Percentiles rank a stretch among this genome's conserved stretches.
These are phyloP conservation scores for Calliphora vicina DNA, from an alignment of 1,140 invertebrate genomes.

Conservation along the genomic window DNA sequence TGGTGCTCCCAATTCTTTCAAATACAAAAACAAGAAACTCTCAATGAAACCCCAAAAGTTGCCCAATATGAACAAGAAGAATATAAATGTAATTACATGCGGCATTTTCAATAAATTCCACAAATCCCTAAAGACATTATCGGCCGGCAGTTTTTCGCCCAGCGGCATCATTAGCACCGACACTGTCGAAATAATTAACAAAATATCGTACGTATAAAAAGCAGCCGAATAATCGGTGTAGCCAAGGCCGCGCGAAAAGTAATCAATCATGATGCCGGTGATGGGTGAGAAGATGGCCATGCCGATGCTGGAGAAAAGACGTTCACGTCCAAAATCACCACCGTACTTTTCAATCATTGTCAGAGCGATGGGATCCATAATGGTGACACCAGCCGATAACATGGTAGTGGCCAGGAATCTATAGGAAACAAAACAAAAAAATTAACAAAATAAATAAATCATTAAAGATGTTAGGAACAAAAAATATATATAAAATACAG, in stretches of 20 bases:
- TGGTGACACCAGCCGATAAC: conserved; percentile 77
- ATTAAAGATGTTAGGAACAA: not conserved
- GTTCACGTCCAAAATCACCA: conserved; percentile 81
- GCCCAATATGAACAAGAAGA: conserved; percentile 78
- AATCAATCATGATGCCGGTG: conserved; percentile 79
- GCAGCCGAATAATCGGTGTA: conserved; percentile 81
- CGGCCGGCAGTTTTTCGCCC: conserved; percentile 75
- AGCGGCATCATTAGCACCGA: conserved; percentile 77
- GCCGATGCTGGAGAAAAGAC: conserved; percentile 80
- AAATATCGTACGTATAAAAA: conserved; percentile 77
- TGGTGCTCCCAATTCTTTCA: conserved; percentile 80
- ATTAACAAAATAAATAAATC: not conserved
- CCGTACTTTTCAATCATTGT: conserved; percentile 82
- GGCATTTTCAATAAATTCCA: conserved; percentile 77
- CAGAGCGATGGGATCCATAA: conserved; percentile 83
- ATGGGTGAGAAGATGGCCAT: conserved; percentile 83
- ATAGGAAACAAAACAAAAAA: not conserved
- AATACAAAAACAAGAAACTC: conserved; percentile 83
- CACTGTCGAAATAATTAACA: conserved; percentile 73
- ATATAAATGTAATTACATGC: conserved; percentile 77
- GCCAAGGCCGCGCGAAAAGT: conserved; percentile 68
- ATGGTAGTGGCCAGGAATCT: conserved; percentile 79
- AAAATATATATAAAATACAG: not conserved
- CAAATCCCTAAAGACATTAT: conserved; percentile 75
- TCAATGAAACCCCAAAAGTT: conserved; percentile 87